These are phyloP conservation scores for Amblyraja radiata DNA, from an alignment of 2,797 vertebrate genomes.

Conservation along the genomic window DNA sequence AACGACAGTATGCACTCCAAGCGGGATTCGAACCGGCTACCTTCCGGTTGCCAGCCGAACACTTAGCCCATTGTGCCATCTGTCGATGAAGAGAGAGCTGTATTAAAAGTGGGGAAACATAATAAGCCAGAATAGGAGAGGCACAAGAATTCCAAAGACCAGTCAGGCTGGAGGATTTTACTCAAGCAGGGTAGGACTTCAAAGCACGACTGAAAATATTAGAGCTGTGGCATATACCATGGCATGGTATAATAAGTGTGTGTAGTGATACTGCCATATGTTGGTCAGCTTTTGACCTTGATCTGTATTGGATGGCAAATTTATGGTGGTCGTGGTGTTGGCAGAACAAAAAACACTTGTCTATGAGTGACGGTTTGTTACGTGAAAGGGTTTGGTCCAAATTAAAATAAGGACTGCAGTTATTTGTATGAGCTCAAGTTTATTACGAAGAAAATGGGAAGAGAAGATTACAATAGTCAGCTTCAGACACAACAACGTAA, in stretches of 20 bases:
- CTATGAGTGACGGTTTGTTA: not conserved
- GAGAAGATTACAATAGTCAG: not conserved
- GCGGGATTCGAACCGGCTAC: no score
- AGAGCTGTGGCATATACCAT: not conserved
- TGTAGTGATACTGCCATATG: no score
- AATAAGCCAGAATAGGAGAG: not conserved
- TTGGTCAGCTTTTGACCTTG: no score
- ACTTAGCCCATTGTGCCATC: no score
- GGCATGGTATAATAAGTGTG: no score
- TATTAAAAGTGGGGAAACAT: not conserved
- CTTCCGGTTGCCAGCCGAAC: no score
- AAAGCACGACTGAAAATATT: not conserved
- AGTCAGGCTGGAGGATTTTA: not conserved
- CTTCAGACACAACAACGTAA: not conserved
- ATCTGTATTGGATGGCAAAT: no score
- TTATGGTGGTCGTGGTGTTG: no score
- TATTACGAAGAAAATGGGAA: not conserved
- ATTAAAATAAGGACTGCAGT: not conserved
- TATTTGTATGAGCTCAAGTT: not conserved
- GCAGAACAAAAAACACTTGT: not conserved
- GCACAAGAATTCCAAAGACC: not conserved
- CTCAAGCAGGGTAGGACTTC: not conserved
- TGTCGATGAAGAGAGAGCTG: not conserved
- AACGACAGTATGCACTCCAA: no score
- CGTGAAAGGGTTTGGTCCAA: not conserved